Evolutionary conservation across 2,888 invertebrate genomes (phyloP).

Genomic region (Drosophila neonasuta): DNA sequence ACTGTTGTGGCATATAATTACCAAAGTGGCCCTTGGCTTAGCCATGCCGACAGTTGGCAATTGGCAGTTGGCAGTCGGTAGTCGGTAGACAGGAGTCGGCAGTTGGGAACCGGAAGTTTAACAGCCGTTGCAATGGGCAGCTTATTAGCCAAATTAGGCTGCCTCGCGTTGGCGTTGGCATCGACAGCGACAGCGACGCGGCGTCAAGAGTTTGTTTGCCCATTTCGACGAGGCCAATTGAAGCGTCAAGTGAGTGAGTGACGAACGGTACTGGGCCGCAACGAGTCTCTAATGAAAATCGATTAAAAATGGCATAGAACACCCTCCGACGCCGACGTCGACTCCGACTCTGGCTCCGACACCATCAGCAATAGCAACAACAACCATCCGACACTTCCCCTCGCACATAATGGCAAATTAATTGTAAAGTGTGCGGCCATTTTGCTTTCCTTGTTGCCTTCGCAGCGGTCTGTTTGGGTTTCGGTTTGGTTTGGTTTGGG

Average conservation of each 20-base stretch:
- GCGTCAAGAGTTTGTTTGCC: conserved; percentile 53
- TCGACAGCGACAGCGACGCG: background rate
- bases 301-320: conserved; percentile 62
- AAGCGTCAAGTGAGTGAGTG: conserved; percentile 76
- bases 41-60: conserved; percentile 18
- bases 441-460: conserved; percentile 71
- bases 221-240: conserved; percentile 71
- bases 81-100: conserved; percentile 9
- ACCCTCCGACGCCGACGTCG: conserved; percentile 5
- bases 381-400: background rate
- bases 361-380: no score
- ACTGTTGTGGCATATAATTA: conserved; percentile 64
- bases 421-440: conserved; percentile 73
- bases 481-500: background rate
- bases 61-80: conserved; percentile 49
- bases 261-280: conserved; percentile 51
- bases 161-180: conserved; percentile 14
- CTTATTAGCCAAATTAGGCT: conserved; percentile 75
- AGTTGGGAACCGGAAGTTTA: conserved; percentile 61
- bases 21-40: conserved; percentile 65
- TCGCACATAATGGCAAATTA: conserved; percentile 70
- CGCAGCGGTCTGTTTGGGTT: conserved; percentile 25
- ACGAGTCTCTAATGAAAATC: conserved; percentile 69
- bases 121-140: conserved; percentile 74
- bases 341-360: conserved; percentile 1